phyloP scores from a whole-genome alignment of 2,797 vertebrate genomes.

The Sternarchorhynchus goeldii region DNA sequence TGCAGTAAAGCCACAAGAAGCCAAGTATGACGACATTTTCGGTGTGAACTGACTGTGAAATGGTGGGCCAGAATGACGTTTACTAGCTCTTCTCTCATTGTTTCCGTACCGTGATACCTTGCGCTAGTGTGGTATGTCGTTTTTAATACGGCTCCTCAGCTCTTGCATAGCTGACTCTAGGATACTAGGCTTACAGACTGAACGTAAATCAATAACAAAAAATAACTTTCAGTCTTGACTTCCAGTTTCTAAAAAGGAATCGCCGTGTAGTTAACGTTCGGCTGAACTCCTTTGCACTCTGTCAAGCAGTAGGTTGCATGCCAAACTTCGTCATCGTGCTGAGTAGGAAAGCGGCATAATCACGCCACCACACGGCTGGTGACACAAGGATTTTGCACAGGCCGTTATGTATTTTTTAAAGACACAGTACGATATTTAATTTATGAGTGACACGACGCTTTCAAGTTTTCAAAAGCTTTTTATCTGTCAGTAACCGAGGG shows the following conservation, averaged over 20 bases:
- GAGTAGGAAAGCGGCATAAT: constrained; percentile 4
- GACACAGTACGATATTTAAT: not conserved
- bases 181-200: not conserved
- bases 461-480: not conserved
- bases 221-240: too few relatives aligned
- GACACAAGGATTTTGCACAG: not conserved
- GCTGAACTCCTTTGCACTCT: not conserved
- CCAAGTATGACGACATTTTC: too few relatives aligned
- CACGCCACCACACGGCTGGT: not conserved
- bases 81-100: not conserved
- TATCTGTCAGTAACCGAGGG: not conserved
- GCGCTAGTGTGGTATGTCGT: constrained; percentile 10
- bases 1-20: too few relatives aligned
- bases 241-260: too few relatives aligned
- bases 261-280: not conserved
- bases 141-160: not conserved
- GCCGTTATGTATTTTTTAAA: not conserved
- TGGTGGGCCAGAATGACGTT: not conserved
- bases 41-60: too few relatives aligned
- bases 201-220: not conserved
- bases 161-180: not conserved
- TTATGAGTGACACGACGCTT: too few relatives aligned
- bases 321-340: constrained; percentile 14
- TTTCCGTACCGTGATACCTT: not conserved
- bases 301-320: not conserved